Base-by-base conservation (phyloP, 2,113 vertebrate species). In the Notothenia rossii region DNA sequence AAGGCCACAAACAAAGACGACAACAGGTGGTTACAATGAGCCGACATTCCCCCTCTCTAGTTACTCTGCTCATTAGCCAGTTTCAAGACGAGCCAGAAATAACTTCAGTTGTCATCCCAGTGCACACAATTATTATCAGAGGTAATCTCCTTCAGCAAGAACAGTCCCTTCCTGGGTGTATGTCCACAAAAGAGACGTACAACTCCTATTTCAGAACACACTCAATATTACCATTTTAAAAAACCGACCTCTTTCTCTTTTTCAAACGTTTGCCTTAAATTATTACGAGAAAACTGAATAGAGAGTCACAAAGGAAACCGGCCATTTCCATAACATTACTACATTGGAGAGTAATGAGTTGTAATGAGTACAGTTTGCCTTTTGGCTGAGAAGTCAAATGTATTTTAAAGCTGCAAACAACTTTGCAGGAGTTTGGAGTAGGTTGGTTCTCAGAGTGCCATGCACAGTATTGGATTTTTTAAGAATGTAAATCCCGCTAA, bases 1-100 rank as follows among this genome's bases (percentile, higher is more conserved):
- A 54, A 22, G 61, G 17, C 62, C 22, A 55, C 43, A 72, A 33
- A 43, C 71, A 36, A 67, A 36, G 56, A n/a, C 50, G 1, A 17
- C 74, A 84, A 84, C 75, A 79, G 82, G 82, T 79, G 75, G 45
- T 33, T 20, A 70, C 76, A 79, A 59, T 59, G 50, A 58, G 71
- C 65, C 7, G 46, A 4, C 55, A 66, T 61, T 80, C 72, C 50
- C 56, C 14, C 13, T 65, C 59, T 75, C 59, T 4, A 2, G 53
- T 63, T 53, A 22, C 69, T n/a, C 25, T 36, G 75, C 54, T 75
- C 48, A 55, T 59, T 54, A 61, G 66, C 18, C 40, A 25, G 54
- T 58, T 75, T 85, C 53, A 77, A 59, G 53, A 64, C 56, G 50
- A 15, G 58, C 45, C 78, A 64, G 51, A 73, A 77, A 74, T 77